phyloP scores from a whole-genome alignment of 2,888 invertebrate species.

The Polyommatus iphigenia region DNA sequence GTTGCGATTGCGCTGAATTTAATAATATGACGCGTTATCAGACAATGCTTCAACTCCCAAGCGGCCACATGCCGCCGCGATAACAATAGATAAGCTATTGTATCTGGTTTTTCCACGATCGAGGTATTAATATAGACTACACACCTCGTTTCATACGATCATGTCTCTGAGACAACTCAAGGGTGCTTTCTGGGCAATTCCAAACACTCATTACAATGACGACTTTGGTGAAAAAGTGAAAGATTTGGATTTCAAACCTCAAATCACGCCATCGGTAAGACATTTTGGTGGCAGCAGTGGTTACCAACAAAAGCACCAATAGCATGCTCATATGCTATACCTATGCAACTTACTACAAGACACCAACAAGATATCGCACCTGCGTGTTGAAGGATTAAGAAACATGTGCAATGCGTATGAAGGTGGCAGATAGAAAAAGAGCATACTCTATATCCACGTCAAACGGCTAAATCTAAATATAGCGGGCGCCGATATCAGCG shows the following conservation, averaged over 20 bases:
- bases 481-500: conserved; percentile 80
- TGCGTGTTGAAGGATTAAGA: neutral
- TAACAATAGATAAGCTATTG: no score
- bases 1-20: neutral
- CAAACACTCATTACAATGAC: neutral
- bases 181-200: neutral
- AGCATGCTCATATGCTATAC: neutral
- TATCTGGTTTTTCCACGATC: no score
- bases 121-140: neutral
- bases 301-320: neutral
- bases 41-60: no score
- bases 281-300: neutral
- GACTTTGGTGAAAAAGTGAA: neutral
- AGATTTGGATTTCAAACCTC: neutral
- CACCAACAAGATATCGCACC: neutral
- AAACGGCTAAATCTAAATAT: conserved; percentile 80
- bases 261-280: neutral
- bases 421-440: conserved; percentile 43
- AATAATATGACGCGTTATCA: neutral
- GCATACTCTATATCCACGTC: conserved; percentile 64
- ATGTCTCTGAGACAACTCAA: neutral
- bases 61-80: no score
- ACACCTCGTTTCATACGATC: neutral
- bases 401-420: neutral
- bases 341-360: neutral